Base-by-base conservation (phyloP, 2,797 vertebrate species). In the Nothura maculosa region DNA sequence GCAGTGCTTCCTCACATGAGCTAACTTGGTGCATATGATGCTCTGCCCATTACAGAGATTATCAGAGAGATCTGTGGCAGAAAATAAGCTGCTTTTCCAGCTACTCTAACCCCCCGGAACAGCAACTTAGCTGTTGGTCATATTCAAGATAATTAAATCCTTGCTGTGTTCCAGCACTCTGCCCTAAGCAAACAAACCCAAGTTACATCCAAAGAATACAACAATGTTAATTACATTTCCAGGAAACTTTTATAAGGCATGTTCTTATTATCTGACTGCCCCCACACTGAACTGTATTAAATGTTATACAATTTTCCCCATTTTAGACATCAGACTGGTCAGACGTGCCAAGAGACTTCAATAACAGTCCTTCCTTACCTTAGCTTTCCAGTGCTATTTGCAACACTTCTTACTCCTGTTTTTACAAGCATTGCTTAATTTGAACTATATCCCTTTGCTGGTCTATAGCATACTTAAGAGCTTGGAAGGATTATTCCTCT, bases 401-500 rank as follows among this genome's bases (percentile, higher is more conserved):
- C 47, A 75, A 34, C 5, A 15, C 11, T 63, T 36, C 36, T 0
- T 2, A 55, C 22, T 70, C 36, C 30, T n/a, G 30, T 54, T 54
- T 30, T 81, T 72, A 63, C 10, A 86, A 92, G 62, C 24, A 61
- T 24, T 19, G n/a, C 13, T 52, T 47, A 25, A 85, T 89, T 88
- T 55, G 48, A 78, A 72, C 32, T 77, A 48, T 22, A 58, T 58
- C 76, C 50, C 28, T 70, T 73, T 78, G 34, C 81, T 61, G 42
- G 10, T 67, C 60, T 58, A 77, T 43, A 85, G 82, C 63, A 87
- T 28, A 34, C 12, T 66, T 57, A 42, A 2, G 50, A 92, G 61
- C 77, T 74, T 96, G 64, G 70, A 90, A 82, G 19, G 36, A 61
- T 62, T 86, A 19, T 91, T 64, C 55, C 93, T 32, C 66, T 87